Base-by-base conservation (phyloP, 2,888 invertebrate species). In the Ariolimax columbianus region DNA sequence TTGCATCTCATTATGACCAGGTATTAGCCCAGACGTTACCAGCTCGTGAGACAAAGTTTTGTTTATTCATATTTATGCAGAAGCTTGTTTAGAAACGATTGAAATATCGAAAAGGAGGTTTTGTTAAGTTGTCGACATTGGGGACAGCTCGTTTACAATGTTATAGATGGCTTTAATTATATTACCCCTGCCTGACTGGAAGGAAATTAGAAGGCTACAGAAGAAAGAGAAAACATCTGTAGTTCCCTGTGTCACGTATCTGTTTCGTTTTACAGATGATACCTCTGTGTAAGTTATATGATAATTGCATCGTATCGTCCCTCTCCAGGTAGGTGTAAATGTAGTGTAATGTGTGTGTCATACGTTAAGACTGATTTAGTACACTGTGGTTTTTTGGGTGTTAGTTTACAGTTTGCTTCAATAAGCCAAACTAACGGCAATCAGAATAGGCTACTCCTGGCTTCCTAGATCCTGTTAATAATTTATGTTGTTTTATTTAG, bases 11-110 rank as follows among this genome's bases (percentile, higher is more conserved):
- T 73, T 73, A 73, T 73, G 26, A 9, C 30, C 0, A 7, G 43
- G 47, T 43, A 47, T 43, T 47, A 43, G 14, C 14, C 0, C 14
- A n/a, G 17, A 43, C n/a, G n/a, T 43, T 40, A 73, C 30, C 1
- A 7, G 43, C 30, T 14, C 6, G 43, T 47, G 23, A 73, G 23
- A 47, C 73, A 73, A 0, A 43, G 43, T n/a, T 73, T n/a, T 30
- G 47, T n/a, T 73, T 73, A 43, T 73, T n/a, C n/a, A 73, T 11
- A 73, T 73, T n/a, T 73, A 73, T 73, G 43, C 70, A 40, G 17
- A 70, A 2, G 3, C 70, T 26, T 70, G 23, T 38, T 40, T 70
- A 36, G 19, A 38, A 38, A 38, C 23, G 38, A 40, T 70, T 70
- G 30, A 7, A 17, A 26, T 38, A 6, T 6, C 17, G 38, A 70